Conservation (phyloP, 2,113 vertebrate species). For the Misgurnus mizolepis region DNA sequence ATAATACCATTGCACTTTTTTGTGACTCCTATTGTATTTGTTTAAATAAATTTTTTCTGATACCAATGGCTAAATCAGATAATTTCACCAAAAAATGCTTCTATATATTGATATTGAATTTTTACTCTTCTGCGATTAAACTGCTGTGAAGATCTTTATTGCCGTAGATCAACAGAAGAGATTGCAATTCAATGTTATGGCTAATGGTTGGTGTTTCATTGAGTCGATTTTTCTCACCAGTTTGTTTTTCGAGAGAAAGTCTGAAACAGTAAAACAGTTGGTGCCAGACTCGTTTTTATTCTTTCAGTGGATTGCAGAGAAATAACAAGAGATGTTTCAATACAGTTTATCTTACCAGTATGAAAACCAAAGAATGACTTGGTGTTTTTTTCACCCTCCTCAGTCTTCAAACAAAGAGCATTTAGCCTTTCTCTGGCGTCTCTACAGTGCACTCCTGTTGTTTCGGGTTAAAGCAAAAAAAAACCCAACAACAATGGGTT, state of each 20-base stretch:
- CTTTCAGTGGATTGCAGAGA: not conserved
- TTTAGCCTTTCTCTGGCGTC: constrained; percentile 43
- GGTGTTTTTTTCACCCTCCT: constrained; percentile 61
- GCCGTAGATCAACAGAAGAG: not conserved
- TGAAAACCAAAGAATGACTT: constrained; percentile 63
- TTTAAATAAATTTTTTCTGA: too few relatives aligned
- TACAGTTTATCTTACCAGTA: constrained; percentile 64
- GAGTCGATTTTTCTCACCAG: constrained; percentile 70
- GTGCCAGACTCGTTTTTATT: not conserved
- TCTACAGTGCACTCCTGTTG: constrained; percentile 55
- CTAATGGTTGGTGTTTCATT: constrained; percentile 28
- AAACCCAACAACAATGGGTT: constrained; percentile 63
- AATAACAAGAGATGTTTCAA: constrained; percentile 37
- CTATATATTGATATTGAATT: too few relatives aligned
- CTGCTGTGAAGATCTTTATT: too few relatives aligned
- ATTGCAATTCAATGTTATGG: constrained; percentile 43
- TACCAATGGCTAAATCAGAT: too few relatives aligned
- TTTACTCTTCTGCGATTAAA: too few relatives aligned
- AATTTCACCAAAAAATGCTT: too few relatives aligned
- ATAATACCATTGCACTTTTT: too few relatives aligned
- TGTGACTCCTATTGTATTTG: too few relatives aligned
- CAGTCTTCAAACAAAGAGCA: constrained; percentile 49
- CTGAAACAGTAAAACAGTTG: too few relatives aligned
- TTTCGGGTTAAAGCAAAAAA: constrained; percentile 70
- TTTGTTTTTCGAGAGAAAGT: constrained; percentile 59